Percentiles rank a stretch among this genome's conserved stretches.
Conservation (phyloP, 2,888 invertebrate species). For the Nomada lathburiana region DNA sequence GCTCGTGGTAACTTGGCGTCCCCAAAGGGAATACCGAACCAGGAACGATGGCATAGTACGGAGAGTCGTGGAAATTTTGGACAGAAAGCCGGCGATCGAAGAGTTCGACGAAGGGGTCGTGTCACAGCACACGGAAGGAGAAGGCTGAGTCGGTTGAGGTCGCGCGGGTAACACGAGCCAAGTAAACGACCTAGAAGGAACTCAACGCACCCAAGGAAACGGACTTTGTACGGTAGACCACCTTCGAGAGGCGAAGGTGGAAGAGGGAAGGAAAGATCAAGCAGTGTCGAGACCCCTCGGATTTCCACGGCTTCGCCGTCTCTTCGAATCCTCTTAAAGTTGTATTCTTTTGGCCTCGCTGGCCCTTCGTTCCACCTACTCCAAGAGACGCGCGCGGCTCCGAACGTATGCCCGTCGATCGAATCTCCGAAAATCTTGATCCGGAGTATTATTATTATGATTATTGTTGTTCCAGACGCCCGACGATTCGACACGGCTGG, state of each 20-base stretch:
- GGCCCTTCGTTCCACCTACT: slow-evolving; percentile 65
- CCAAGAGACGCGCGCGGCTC: slow-evolving; percentile 42
- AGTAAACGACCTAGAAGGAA: slow-evolving; percentile 72
- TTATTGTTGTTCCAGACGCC: background rate
- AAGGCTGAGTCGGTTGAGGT: slow-evolving; percentile 47
- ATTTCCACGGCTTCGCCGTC: slow-evolving; percentile 84
- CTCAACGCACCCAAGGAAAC: slow-evolving; percentile 52
- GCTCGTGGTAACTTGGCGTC: background rate
- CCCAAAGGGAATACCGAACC: background rate
- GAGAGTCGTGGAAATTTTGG: background rate
- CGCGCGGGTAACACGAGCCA: slow-evolving; percentile 72
- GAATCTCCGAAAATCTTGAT: slow-evolving; percentile 73
- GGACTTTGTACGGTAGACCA: slow-evolving; percentile 38
- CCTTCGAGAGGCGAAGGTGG: slow-evolving; percentile 21
- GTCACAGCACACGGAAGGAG: slow-evolving; percentile 22
- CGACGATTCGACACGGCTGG: background rate
- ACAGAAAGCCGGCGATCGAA: background rate
- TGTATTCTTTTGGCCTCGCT: slow-evolving; percentile 84
- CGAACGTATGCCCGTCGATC: slow-evolving; percentile 77
- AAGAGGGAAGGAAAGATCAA: slow-evolving; percentile 77
- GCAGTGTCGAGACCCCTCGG: slow-evolving; percentile 83
- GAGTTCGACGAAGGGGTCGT: slow-evolving; percentile 22
- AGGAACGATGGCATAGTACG: background rate
- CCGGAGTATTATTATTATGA: too few species aligned
- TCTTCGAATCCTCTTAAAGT: slow-evolving; percentile 84